Base-by-base conservation (phyloP, 2,888 invertebrate species). In the Patella caerulea region DNA sequence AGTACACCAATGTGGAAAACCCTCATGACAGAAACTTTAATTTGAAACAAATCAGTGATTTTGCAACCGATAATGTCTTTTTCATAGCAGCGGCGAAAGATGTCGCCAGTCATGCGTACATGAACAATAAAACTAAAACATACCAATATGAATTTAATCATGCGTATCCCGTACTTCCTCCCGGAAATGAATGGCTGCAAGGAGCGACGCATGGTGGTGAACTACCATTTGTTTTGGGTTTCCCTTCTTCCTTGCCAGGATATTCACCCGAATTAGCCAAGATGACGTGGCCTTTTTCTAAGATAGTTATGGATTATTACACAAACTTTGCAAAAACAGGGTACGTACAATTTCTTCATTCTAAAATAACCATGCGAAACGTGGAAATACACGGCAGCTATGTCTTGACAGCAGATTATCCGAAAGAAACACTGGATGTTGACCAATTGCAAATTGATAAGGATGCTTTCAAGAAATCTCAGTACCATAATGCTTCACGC, bases 91-190 rank as follows among this genome's bases (percentile, higher is more conserved):
- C 65, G 24, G 19, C 24, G 24, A 11, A 65, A 24, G 65, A 65
- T 19, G 24, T 24, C 19, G 14, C 24, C 12, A 65, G 24, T 4
- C 65, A 65, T 19, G 65, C 65, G 19, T 65, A 24, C 19, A 65
- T 24, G 12, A 65, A 65, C 14, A 24, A 19, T 65, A 65, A 24
- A 65, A 65, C 65, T 14, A 65, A 24, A 19, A 65, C 65, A 19
- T 65, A 65, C 24, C 65, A 65, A 65, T 65, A 65, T 24, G 65
- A 65, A 65, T 65, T 65, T 24, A 65, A 65, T 65, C 65, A 65
- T 65, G 19, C 19, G 24, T 65, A 12, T 14, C 65, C 65, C 3
- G 19, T 19, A 14, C 19, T 11, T 12, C 65, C 65, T 14, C 65
- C 65, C 2, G 65, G 65, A 65, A 65, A 15, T 4, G 65, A 65